Evolutionary conservation across 2,888 invertebrate species (phyloP), one percentile per base, ranked within the genome.

Genomic region (Teleiodes luculella): DNA sequence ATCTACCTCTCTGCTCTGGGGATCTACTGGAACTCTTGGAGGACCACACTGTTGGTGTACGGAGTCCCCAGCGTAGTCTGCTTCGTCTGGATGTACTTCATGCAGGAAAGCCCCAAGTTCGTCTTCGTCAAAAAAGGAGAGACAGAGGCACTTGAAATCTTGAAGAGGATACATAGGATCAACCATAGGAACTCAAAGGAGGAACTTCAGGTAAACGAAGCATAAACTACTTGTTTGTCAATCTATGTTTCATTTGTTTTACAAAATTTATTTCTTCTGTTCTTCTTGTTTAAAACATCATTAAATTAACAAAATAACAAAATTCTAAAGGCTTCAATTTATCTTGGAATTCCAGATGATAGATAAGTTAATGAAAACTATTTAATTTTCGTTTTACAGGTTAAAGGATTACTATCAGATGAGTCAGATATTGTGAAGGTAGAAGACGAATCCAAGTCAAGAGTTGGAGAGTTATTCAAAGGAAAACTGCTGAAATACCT

Each of bases 91-190:
- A 72, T 93, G n/a, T 76, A 82, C 31, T 85, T 84, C 54, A 84
- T 93, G 68, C 93, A 94, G 0, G 96, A 96, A 76, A 96, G 95
- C 62, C 96, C 96, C 0, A 95, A 95, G 74, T 96, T 92, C 69
- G 80, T 92, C 31, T 85, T 93, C 41, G 82, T 92, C 0, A 93
- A 92, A 63, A 93, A 93, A 75, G 68, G 83, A 73, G 60, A 80
- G 36, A 78, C 88, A 0, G 83, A 88, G 57, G 93, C 95, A 0
- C 65, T 95, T 43, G 60, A 75, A 1, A 76, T 79, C 11, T 60
- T 88, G 48, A 73, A 57, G 36, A 64, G 56, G 1, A 86, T 87
- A 7, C 72, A 87, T 53, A 77, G 67, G 41, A 45, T 78, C 1
- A 87, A 87, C 57, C 56, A 76, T 35, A 49, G 71, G 1, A 58